A percentile compares a stretch with the other conserved stretches of the same genome.
These are phyloP conservation scores for Metallyticus violacea DNA, from an alignment of 2,888 invertebrate species.

Conservation along the genomic window DNA sequence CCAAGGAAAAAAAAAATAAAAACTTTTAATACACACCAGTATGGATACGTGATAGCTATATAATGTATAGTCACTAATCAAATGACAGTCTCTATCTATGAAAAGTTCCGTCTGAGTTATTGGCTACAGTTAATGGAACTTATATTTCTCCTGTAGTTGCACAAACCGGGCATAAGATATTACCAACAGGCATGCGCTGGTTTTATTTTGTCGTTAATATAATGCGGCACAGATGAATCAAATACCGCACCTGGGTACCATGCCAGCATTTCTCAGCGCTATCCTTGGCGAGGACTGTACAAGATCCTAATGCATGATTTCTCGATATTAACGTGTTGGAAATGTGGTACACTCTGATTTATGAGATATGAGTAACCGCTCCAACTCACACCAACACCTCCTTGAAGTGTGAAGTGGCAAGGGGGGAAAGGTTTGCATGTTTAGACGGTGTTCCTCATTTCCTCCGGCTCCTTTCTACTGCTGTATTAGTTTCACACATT, in stretches of 20 bases:
- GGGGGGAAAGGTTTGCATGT: neutral
- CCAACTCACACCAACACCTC: neutral
- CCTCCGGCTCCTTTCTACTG: neutral
- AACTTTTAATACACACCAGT: too few relatives aligned
- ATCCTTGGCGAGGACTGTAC: neutral
- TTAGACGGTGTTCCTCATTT: neutral
- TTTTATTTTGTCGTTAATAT: neutral
- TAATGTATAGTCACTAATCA: too few relatives aligned
- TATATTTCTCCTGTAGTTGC: too few relatives aligned
- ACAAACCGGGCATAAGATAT: too few relatives aligned
- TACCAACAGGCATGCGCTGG: too few relatives aligned
- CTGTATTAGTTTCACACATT: neutral
- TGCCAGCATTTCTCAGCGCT: too few relatives aligned
- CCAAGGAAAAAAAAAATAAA: too few relatives aligned
- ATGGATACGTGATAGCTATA: too few relatives aligned
- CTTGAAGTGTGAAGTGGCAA: neutral
- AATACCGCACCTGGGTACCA: too few relatives aligned
- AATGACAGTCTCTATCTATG: too few relatives aligned
- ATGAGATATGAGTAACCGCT: neutral
- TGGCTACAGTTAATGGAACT: too few relatives aligned
- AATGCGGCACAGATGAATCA: neutral
- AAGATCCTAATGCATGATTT: conserved; percentile 1
- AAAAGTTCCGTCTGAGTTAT: too few relatives aligned
- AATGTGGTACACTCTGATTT: neutral
- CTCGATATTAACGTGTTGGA: neutral